Percentiles rank a stretch among this genome's conserved stretches.
phyloP scores from a whole-genome alignment of 2,888 invertebrate species.

The Acronicta aceris region DNA sequence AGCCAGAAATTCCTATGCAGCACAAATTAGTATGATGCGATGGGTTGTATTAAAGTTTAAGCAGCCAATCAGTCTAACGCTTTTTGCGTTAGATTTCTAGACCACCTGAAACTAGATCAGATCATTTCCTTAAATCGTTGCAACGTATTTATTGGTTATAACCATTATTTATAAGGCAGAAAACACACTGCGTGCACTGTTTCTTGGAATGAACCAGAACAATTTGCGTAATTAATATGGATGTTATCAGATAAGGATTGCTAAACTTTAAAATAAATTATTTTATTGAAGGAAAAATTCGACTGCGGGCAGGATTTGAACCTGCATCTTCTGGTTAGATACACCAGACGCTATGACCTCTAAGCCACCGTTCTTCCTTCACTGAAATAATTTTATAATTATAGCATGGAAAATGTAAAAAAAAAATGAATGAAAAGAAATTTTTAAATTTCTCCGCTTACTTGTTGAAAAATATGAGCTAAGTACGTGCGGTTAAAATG shows the following conservation, averaged over 20 bases:
- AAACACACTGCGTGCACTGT: conserved; percentile 1
- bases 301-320: too few species aligned
- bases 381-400: too few species aligned
- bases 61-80: conserved; percentile 12
- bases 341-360: too few species aligned
- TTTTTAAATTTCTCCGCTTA: conserved; percentile 25
- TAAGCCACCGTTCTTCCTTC: too few species aligned
- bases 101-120: conserved; percentile 9
- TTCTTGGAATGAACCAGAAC: conserved; percentile 5
- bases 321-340: too few species aligned
- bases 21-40: conserved; percentile 33
- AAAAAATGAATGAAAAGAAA: too few species aligned
- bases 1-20: conserved; percentile 37
- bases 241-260: conserved; percentile 9
- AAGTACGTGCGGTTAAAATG: conserved; percentile 29
- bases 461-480: conserved; percentile 23
- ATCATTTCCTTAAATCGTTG: conserved; percentile 12
- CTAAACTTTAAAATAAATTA: conserved; percentile 11
- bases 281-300: too few species aligned
- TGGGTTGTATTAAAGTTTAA: conserved; percentile 18
- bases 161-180: conserved; percentile 11
- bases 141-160: conserved; percentile 13
- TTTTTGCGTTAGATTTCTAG: conserved; percentile 21
- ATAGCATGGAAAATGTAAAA: too few species aligned
- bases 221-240: conserved; percentile 17